Base-by-base conservation (phyloP, 2,113 vertebrate genomes). In the Syngnathoides biaculeatus region DNA sequence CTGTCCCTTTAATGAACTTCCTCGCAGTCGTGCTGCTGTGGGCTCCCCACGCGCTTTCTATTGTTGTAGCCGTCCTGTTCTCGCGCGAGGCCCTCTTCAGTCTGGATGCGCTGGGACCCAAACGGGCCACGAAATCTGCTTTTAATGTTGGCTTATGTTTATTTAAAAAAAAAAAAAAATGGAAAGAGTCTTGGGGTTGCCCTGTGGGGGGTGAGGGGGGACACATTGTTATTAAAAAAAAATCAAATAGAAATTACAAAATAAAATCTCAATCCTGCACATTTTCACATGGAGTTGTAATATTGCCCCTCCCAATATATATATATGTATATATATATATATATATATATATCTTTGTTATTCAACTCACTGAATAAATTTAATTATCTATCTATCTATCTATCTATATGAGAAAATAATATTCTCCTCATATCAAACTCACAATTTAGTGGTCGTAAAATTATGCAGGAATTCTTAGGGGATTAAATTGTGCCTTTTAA, bases 11-110 rank as follows among this genome's bases (percentile, higher is more conserved):
- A 79, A 82, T 45, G 59, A 70, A 8, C 56, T 69, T 30, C 4
- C 69, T 60, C 43, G 17, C 74, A 65, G 80, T 74, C 68, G 65
- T 72, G 58, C 69, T 81, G 72, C 72, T 72, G 68, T 62, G 74
- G 68, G 69, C 81, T 80, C 84, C 78, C 80, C 82, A 79, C 80
- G 72, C 82, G 74, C 62, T 74, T 85, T 78, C 84, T 88, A 77
- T 77, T 83, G 79, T 87, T 86, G 76, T 82, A 81, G 73, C 68
- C 67, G n/a, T 77, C 70, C 72, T 76, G 74, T 69, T 79, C 76
- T 79, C 68, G 64, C 75, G 3, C 15, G 35, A 63, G 73, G 71
- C 70, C 30, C 68, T 79, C 74, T 79, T 73, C 76, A 59, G 78
- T 78, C 74, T 81, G 73, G 71, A 83, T 45, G 68, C 72, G 67